phyloP scores from a whole-genome alignment of 2,113 vertebrate genomes.

The Cyprinodon variegatus region DNA sequence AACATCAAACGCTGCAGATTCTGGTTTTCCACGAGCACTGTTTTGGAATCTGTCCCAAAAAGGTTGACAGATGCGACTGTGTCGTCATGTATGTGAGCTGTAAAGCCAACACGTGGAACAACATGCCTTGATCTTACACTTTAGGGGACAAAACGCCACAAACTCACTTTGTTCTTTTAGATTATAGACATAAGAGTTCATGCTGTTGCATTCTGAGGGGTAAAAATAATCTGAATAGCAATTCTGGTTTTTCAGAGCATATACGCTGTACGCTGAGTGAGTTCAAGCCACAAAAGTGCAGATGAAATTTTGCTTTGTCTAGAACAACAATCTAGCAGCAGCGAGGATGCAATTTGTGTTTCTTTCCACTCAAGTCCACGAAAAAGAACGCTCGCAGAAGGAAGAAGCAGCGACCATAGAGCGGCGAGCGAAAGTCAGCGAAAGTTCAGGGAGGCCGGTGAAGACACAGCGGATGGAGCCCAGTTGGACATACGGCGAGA shows the following conservation, averaged over 20 bases:
- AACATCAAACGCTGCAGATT: background rate
- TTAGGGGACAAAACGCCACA: background rate
- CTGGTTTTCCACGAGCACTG: background rate
- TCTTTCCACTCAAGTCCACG: background rate
- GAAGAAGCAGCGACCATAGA: slow-evolving; percentile 7
- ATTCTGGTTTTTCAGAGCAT: background rate
- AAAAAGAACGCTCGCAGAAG: background rate
- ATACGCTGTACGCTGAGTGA: background rate
- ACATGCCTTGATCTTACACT: background rate
- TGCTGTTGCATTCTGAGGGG: slow-evolving; percentile 25
- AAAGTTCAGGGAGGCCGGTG: slow-evolving; percentile 54
- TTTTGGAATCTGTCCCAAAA: background rate
- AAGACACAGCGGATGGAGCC: background rate
- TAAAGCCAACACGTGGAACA: slow-evolving; percentile 6
- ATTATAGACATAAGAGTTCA: background rate
- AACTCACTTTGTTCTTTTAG: background rate
- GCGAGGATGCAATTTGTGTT: background rate
- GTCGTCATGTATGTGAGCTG: background rate
- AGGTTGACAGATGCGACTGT: background rate
- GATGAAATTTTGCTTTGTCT: slow-evolving; percentile 4
- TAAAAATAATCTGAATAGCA: slow-evolving; percentile 27
- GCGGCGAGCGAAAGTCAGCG: slow-evolving; percentile 28
- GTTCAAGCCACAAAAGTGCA: slow-evolving; percentile 7
- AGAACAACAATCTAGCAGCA: background rate
- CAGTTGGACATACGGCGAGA: slow-evolving; percentile 20